Evolutionary conservation across 2,888 invertebrate genomes (phyloP), one percentile per base, ranked within the genome.

Genomic region (Yponomeuta plumbellus): DNA sequence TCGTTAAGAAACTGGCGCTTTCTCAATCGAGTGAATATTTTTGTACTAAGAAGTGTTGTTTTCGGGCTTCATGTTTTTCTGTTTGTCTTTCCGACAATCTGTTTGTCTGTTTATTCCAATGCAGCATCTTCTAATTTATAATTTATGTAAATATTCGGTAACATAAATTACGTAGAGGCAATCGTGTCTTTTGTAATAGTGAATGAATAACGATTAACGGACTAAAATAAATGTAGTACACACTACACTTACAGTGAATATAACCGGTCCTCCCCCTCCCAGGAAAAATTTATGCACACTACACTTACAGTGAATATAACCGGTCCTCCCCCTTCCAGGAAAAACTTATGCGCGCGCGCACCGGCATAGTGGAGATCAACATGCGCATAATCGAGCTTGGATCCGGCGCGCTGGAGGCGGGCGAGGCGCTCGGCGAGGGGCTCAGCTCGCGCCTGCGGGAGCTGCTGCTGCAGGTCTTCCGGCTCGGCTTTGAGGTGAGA

Each of bases 401-500:
- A 66, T 2, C 85, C 87, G 70, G 85, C 85, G 52, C 69, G 75
- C 65, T 69, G 72, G 56, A 80, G 86, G 20, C 73, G 40, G 40
- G 40, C 2, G 44, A 40, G 21, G 63, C 17, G 17, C 61, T 69
- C 68, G 39, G 71, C 3, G 87, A 87, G 65, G 74, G 78, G 2
- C 76, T 86, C 56, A 72, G 74, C 44, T 79, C 81, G 1, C 68
- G 89, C 1, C 79, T 87, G 8, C 69, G 88, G 0, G 89, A 90
- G 66, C 78, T 90, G 56, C 73, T 98, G 70, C 95, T 97, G 86
- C 97, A 97, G 82, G 96, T 96, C 66, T 98, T 95, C 85, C 95
- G 96, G 80, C 96, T 97, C 78, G 97, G 97, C 13, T 98, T 98
- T 80, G 98, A 98, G 92, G 94, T 94, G 73, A 80, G 75, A 70